Evolutionary conservation across 2,797 vertebrate species (phyloP).

Genomic region (Acanthornis magna): DNA sequence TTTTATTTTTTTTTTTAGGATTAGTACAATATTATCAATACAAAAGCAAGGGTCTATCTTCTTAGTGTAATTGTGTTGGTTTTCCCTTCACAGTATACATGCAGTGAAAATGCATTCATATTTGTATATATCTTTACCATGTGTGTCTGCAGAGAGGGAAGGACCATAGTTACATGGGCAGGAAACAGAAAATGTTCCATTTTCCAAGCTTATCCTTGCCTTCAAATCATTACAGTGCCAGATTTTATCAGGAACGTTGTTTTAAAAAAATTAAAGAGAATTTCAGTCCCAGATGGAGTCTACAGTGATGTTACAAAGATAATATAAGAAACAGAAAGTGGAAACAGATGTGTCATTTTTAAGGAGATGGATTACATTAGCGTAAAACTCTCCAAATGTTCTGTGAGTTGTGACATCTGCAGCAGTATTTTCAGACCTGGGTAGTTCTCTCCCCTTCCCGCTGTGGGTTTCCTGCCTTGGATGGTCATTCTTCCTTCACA

Average conservation of each 20-base stretch:
- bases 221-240: conserved; percentile 46
- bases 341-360: conserved; percentile 61
- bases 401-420: conserved; percentile 46
- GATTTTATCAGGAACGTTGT: conserved; percentile 40
- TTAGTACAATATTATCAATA: neutral
- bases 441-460: neutral
- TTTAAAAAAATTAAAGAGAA: conserved; percentile 48
- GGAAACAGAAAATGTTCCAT: conserved; percentile 59
- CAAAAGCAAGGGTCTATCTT: neutral
- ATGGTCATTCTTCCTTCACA: neutral
- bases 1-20: neutral
- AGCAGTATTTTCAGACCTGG: conserved; percentile 6
- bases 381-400: conserved; percentile 39
- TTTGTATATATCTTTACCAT: conserved; percentile 23
- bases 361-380: conserved; percentile 55
- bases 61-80: neutral
- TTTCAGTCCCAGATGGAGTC: conserved; percentile 56
- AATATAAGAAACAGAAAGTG: conserved; percentile 58
- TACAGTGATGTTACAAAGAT: conserved; percentile 60
- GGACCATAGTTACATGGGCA: neutral
- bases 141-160: conserved; percentile 10
- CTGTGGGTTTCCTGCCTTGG: neutral
- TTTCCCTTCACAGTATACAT: neutral
- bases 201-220: conserved; percentile 36
- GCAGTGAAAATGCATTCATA: neutral